A percentile compares a stretch with the other conserved stretches of the same genome.
Evolutionary conservation across 2,888 invertebrate genomes (phyloP).

Genomic region (Anaspis maculata): DNA sequence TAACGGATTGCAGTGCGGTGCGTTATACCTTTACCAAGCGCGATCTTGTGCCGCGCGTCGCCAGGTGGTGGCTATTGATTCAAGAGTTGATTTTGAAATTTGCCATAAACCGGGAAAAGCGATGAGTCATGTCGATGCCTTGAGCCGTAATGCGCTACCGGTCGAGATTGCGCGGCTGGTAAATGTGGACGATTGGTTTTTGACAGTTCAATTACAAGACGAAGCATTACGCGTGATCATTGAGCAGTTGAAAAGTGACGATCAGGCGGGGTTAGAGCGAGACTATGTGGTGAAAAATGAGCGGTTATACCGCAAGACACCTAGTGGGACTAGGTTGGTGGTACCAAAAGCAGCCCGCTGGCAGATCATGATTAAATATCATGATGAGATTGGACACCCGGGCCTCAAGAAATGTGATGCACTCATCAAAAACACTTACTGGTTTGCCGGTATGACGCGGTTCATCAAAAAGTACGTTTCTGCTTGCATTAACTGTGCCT

Average conservation of each 20-base stretch:
- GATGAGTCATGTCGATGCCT: conserved; percentile 18
- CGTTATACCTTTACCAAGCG: conserved; percentile 14
- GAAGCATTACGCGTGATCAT: conserved; percentile 10
- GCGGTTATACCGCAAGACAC: conserved; percentile 6
- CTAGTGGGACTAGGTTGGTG: conserved; percentile 19
- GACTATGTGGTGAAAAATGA: conserved; percentile 1
- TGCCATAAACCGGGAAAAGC: conserved; percentile 12
- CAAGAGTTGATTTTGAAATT: conserved; percentile 18
- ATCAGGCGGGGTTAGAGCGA: not conserved
- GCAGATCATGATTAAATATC: conserved; percentile 24
- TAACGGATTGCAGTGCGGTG: conserved; percentile 20
- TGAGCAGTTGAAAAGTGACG: not conserved
- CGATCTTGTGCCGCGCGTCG: conserved; percentile 19
- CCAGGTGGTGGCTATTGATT: conserved; percentile 17
- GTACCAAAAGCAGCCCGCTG: conserved; percentile 23
- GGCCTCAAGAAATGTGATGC: conserved; percentile 18
- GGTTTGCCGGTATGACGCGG: conserved; percentile 7
- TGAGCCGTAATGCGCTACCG: conserved; percentile 6
- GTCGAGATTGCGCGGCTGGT: conserved; percentile 11
- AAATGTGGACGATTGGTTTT: conserved; percentile 22
- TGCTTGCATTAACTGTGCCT: conserved; percentile 25
- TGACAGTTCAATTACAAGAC: conserved; percentile 19
- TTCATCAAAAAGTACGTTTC: conserved; percentile 2
- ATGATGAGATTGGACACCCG: conserved; percentile 28
- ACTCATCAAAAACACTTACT: too few relatives aligned